A percentile compares a stretch with the other conserved stretches of the same genome.
These are phyloP conservation scores for Pachycephus smyrnensis DNA, from an alignment of 2,888 invertebrate species.

Conservation along the genomic window DNA sequence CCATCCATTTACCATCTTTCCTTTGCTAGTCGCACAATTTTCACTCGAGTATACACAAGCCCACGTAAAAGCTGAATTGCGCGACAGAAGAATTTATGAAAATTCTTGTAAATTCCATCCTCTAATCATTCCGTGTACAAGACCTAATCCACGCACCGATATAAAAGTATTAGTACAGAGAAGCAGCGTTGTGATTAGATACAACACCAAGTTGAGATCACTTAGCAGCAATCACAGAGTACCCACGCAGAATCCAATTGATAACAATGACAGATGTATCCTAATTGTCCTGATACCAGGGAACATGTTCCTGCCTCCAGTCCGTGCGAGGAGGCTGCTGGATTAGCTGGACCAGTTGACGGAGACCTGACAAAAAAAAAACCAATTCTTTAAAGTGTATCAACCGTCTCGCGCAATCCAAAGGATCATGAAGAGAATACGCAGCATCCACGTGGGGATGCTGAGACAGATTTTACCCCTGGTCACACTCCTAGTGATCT, in stretches of 20 bases:
- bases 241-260: slow-evolving; percentile 38
- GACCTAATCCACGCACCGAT: no score
- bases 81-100: no score
- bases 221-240: slow-evolving; percentile 14
- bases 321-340: slow-evolving; percentile 45
- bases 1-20: no score
- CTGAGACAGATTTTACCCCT: slow-evolving; percentile 31
- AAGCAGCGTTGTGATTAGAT: no score
- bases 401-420: neutral
- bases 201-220: neutral
- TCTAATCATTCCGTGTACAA: no score
- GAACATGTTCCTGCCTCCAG: slow-evolving; percentile 53
- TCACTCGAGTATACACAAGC: no score
- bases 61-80: no score
- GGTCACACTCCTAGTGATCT: slow-evolving; percentile 32
- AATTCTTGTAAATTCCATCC: no score
- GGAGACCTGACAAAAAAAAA: no score
- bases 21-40: no score
- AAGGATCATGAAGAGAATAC: slow-evolving; percentile 41
- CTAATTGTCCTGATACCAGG: slow-evolving; percentile 44
- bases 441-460: slow-evolving; percentile 6
- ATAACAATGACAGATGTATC: slow-evolving; percentile 37
- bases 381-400: no score
- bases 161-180: no score
- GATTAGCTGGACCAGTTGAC: slow-evolving; percentile 31